Conservation (phyloP, 1,140 invertebrate species). For the Drosophila subobscura region DNA sequence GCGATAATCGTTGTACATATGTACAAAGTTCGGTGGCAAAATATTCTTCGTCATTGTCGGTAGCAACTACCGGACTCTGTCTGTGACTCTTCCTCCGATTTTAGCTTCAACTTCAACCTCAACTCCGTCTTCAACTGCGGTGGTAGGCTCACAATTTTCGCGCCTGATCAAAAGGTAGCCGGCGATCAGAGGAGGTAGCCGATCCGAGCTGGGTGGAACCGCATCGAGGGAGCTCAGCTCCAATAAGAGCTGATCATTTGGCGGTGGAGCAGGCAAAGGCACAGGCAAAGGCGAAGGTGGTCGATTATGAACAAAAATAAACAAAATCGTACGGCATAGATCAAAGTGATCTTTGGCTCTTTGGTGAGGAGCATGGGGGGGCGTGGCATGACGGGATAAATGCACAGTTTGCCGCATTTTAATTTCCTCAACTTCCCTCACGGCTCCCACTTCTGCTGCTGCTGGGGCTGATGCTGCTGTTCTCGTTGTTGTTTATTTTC, state of each 20-base stretch:
- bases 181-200: conserved; percentile 20
- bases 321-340: conserved; percentile 76
- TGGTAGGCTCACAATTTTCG: conserved; percentile 72
- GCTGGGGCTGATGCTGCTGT: conserved; percentile 9
- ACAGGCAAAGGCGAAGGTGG: conserved; percentile 13
- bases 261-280: conserved; percentile 25
- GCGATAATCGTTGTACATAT: conserved; percentile 6
- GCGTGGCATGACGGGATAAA: conserved; percentile 71
- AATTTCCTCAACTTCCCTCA: conserved; percentile 42
- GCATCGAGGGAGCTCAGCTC: not conserved
- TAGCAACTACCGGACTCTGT: conserved; percentile 68
- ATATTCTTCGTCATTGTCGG: conserved; percentile 62
- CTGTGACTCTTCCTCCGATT: conserved; percentile 2
- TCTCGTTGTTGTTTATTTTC: conserved; percentile 56
- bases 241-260: conserved; percentile 32
- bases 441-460: not conserved
- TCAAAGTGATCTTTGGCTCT: conserved; percentile 62
- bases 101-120: conserved; percentile 12
- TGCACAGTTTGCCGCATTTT: conserved; percentile 80
- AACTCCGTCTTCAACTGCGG: too few relatives aligned
- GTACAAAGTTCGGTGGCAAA: conserved; percentile 12
- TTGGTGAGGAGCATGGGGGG: conserved; percentile 48
- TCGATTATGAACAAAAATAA: conserved; percentile 81
- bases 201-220: conserved; percentile 7
- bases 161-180: conserved; percentile 75